Evolutionary conservation across 2,888 invertebrate species (phyloP), one percentile per base, ranked within the genome.

Genomic region (Congeria kusceri): DNA sequence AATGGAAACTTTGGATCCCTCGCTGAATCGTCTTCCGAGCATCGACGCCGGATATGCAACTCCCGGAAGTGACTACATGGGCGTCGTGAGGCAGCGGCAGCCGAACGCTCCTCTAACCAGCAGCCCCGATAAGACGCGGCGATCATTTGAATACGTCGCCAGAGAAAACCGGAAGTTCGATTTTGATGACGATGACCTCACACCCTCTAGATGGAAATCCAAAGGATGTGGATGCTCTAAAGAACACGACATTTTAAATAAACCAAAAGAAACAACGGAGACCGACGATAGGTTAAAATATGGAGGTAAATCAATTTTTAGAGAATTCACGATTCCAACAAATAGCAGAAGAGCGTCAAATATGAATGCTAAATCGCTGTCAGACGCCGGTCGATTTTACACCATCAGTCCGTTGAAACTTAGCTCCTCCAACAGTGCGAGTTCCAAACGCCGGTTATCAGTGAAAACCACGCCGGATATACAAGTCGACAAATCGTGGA

Each of bases 31-130:
- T 1, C 70, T 82, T 18, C 81, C 81, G 5, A 47, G 47, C 9
- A 77, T 82, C 7, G 47, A 71, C 15, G 46, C 62, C 0, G 68
- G 77, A 25, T 81, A 70, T 53, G 77, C 67, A 11, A 72, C 77
- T 23, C 81, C 81, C 11, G 81, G 71, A 39, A 82, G 81, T 66
- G 81, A 82, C 27, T 82, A 82, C 25, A 75, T 74, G 66, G 58
- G 71, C 20, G 72, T 59, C 20, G 64, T 73, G 4, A 39, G 58
- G 47, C 64, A 29, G 9, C 20, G 46, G 20, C 47, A 46, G 20
- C 29, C 32, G 27, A 39, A 3, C 9, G 15, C 3, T 7, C 39
- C 39, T 1, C 20, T 53, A 9, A 25, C 53, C 20, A 23, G 23
- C 25, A 25, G 53, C 9, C 25, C 53, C 53, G 53, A 53, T 25